Conservation (phyloP, 2,888 invertebrate species). For the Ennomos erosarius region DNA sequence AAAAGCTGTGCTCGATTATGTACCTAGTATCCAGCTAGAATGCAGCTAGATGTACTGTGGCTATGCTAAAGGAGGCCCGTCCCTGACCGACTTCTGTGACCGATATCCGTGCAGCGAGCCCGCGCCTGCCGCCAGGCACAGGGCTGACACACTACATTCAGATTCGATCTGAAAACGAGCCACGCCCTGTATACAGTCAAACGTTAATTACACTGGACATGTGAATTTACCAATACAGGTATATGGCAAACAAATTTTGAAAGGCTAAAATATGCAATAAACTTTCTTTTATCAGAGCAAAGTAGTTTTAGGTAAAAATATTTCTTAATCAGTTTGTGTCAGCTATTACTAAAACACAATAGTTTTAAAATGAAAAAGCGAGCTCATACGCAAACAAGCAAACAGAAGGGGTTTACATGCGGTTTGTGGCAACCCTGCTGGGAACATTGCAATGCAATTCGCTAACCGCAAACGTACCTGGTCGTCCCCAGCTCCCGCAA, state of each 20-base stretch:
- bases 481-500: conserved; percentile 31
- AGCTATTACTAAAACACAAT: no score
- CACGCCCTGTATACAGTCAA: conserved; percentile 28
- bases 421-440: conserved; percentile 27
- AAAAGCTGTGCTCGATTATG: neutral
- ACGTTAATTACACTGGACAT: conserved; percentile 26
- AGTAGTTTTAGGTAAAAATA: no score
- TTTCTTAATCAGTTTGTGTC: no score
- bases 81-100: conserved; percentile 73
- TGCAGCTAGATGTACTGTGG: conserved; percentile 23
- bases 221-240: no score
- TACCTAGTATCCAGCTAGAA: no score
- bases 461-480: conserved; percentile 39
- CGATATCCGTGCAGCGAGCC: conserved; percentile 57
- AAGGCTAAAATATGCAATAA: no score
- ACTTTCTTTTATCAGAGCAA: no score
- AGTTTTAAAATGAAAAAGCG: no score
- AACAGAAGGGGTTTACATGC: conserved; percentile 17
- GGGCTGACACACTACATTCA: conserved; percentile 25
- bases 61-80: conserved; percentile 55
- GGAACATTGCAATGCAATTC: conserved; percentile 43
- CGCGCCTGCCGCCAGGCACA: conserved; percentile 34
- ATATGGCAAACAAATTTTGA: no score
- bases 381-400: neutral
- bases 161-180: conserved; percentile 22